Evolutionary conservation across 2,888 invertebrate genomes (phyloP).

Genomic region (Limenitis arthemis): DNA sequence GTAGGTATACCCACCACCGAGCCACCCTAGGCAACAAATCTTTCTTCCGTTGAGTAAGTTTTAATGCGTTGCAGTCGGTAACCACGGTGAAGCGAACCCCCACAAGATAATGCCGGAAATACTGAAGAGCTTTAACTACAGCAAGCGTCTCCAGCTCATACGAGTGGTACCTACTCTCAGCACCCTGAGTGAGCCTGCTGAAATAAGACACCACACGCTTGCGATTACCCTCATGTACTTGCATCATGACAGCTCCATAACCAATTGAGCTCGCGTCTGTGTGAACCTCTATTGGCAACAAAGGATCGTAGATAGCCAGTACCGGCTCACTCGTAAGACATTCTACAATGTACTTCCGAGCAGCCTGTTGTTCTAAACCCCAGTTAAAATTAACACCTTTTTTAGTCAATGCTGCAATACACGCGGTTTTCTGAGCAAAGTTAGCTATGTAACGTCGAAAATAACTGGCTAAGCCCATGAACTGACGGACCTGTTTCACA

Average conservation of each 20-base stretch:
- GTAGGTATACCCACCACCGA: constrained; percentile 29
- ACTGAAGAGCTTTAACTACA: constrained; percentile 21
- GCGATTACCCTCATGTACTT: constrained; percentile 5
- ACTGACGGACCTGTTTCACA: too few relatives aligned
- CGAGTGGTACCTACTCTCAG: constrained; percentile 19
- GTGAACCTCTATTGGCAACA: constrained; percentile 16
- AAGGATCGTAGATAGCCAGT: constrained; percentile 18
- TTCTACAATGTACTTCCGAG: constrained; percentile 13
- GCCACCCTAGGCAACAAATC: constrained; percentile 32
- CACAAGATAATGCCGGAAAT: constrained; percentile 23
- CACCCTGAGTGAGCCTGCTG: constrained; percentile 21
- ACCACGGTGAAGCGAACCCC: constrained; percentile 22
- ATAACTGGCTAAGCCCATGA: too few relatives aligned
- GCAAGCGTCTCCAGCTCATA: constrained; percentile 25
- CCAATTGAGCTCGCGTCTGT: constrained; percentile 20
- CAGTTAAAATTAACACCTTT: constrained; percentile 16
- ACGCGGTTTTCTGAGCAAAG: constrained; percentile 6
- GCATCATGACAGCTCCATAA: constrained; percentile 20
- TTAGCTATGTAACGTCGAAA: constrained; percentile 18
- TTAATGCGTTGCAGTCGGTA: constrained; percentile 35
- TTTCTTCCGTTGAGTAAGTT: constrained; percentile 28
- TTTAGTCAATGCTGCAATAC: constrained; percentile 10
- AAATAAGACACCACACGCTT: constrained; percentile 18
- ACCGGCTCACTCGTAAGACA: constrained; percentile 15
- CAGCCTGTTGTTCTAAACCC: constrained; percentile 10